A percentile compares a stretch with the other conserved stretches of the same genome.
phyloP scores from a whole-genome alignment of 1,140 invertebrate species.

The Palaemon carinicauda region DNA sequence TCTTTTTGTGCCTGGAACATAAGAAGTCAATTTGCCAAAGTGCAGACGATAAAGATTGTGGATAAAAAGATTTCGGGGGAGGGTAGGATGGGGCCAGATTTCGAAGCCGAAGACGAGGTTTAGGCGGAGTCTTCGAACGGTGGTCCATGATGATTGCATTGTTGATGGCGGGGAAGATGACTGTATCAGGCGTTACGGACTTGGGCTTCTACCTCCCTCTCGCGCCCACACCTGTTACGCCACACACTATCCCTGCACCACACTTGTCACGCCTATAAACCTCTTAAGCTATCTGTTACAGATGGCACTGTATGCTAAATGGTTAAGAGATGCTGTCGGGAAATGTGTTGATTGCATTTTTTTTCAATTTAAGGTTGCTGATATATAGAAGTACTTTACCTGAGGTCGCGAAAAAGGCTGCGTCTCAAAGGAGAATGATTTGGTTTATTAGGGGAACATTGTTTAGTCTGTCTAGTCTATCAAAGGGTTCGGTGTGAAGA shows the following conservation, averaged over 20 bases:
- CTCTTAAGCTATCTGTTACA: not conserved
- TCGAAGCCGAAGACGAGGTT: slow-evolving; percentile 16
- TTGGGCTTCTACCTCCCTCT: not conserved
- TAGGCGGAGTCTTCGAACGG: not conserved
- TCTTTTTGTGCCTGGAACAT: not conserved
- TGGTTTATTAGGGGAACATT: too few relatives aligned
- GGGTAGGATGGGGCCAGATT: too few relatives aligned
- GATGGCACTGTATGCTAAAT: too few relatives aligned
- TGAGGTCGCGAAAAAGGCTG: too few relatives aligned
- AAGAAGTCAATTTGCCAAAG: too few relatives aligned
- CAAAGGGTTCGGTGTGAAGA: too few relatives aligned
- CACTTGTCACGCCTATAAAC: not conserved
- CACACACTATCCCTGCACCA: not conserved
- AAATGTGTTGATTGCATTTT: too few relatives aligned
- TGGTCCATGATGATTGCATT: slow-evolving; percentile 27
- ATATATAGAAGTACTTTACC: too few relatives aligned
- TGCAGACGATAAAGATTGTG: not conserved
- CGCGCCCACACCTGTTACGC: not conserved
- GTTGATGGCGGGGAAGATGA: slow-evolving; percentile 35
- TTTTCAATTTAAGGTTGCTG: too few relatives aligned
- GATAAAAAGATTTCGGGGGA: not conserved
- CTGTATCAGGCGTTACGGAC: slow-evolving; percentile 2
- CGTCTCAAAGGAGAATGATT: too few relatives aligned
- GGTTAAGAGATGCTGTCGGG: too few relatives aligned
- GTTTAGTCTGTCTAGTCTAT: too few relatives aligned